Evolutionary conservation across 2,797 vertebrate species (phyloP), one percentile per base, ranked within the genome.

Genomic region (Novumbra hubbsi): DNA sequence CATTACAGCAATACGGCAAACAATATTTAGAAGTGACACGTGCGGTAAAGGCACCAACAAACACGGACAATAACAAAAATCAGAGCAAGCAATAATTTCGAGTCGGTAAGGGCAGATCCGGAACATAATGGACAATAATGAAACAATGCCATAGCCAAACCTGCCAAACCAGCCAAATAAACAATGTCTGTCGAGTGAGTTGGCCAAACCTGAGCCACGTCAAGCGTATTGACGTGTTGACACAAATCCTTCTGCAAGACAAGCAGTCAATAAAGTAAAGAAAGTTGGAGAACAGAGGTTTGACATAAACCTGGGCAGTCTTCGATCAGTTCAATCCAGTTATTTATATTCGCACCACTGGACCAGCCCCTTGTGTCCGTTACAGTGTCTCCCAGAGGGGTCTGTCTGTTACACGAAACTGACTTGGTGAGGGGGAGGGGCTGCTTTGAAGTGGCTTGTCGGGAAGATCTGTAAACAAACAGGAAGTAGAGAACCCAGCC

Each of bases 401-500:
- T 32, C 50, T 17, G 50, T 52, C 19, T 16, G 50, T 55, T 19
- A 62, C 24, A 27, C 28, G 60, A 62, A 28, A 28, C 24, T 62
- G 60, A 62, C 14, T 1, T 21, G 60, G n/a, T 21, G 60, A 62
- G 60, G 60, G 60, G 60, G 60, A 16, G 27, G 60, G 49, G 49
- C 3, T 7, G n/a, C 60, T 63, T 63, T 63, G 60, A 63, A 63
- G 60, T 15, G 5, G 60, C 15, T 30, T 63, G 60, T 63, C 5
- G 27, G 30, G 27, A 27, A 63, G 60, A 63, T 63, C 60, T 63
- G 24, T 63, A 63, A 30, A 63, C 60, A 63, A 63, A 63, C 60
- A 63, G 60, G 60, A 63, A 63, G 24, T 16, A 63, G 60, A 38
- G 34, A 38, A 63, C 27, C 27, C 21, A 28, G 27, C 24, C 27